phyloP scores from a whole-genome alignment of 1,140 invertebrate species.

The Triops longicaudatus region DNA sequence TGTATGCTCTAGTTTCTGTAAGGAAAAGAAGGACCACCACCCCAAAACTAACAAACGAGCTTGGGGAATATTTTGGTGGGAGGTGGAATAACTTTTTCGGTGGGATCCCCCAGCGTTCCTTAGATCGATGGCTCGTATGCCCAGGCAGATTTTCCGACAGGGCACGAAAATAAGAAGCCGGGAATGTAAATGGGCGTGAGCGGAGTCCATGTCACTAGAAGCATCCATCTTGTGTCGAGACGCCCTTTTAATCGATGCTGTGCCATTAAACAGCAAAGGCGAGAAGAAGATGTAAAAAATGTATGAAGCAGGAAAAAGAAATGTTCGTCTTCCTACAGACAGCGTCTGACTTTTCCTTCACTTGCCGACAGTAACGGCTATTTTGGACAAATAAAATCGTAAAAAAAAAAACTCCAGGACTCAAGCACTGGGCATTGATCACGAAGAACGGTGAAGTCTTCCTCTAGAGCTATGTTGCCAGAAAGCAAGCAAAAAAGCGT shows the following conservation, averaged over 20 bases:
- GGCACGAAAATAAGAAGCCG: background rate
- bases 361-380: background rate
- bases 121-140: background rate
- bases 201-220: conserved; percentile 1
- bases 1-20: too few relatives aligned
- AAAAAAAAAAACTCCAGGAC: background rate
- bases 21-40: too few relatives aligned
- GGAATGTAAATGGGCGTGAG: conserved; percentile 5
- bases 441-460: background rate
- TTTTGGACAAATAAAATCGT: background rate
- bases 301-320: background rate
- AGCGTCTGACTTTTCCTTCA: background rate
- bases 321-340: background rate
- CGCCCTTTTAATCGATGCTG: conserved; percentile 10
- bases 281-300: background rate
- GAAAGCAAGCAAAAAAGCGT: background rate
- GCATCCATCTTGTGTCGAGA: conserved; percentile 14
- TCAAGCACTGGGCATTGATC: background rate
- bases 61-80: background rate
- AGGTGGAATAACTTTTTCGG: background rate
- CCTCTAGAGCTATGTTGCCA: background rate
- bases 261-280: conserved; percentile 12
- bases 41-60: background rate
- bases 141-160: conserved; percentile 10
- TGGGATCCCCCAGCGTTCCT: background rate